Evolutionary conservation across 2,888 invertebrate genomes (phyloP).

Genomic region (Heliconius sara): DNA sequence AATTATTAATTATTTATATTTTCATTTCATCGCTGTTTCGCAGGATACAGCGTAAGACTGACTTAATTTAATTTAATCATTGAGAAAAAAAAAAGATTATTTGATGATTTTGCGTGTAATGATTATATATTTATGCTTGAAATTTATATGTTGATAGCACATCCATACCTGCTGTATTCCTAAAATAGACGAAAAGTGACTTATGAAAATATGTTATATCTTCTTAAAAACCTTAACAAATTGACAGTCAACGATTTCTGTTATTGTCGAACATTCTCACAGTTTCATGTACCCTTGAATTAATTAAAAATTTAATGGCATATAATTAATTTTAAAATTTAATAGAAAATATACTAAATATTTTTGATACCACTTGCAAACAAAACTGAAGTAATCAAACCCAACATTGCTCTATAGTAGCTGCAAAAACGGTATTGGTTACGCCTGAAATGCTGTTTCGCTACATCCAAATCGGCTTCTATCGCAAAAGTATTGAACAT

Average conservation of each 20-base stretch:
- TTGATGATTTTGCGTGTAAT: no score
- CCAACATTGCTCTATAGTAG: neutral
- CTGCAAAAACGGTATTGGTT: slow-evolving; percentile 41
- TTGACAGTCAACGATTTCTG: neutral
- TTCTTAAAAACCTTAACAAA: neutral
- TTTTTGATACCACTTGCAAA: neutral
- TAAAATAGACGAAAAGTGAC: neutral
- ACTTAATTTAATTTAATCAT: no score
- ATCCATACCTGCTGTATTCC: no score
- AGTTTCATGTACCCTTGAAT: neutral
- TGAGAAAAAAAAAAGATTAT: no score
- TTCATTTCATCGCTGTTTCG: no score
- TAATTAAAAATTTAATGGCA: neutral
- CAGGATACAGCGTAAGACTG: neutral
- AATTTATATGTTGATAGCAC: no score
- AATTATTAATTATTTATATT: no score
- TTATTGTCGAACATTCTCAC: neutral
- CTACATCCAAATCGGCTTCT: slow-evolving; percentile 44
- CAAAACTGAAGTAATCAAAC: neutral
- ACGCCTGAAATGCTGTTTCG: slow-evolving; percentile 52
- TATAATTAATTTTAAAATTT: neutral
- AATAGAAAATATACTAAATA: neutral
- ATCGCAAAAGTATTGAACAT: slow-evolving; percentile 52
- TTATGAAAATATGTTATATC: neutral
- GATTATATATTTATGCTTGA: no score